Evolutionary conservation across 2,888 invertebrate species (phyloP), one percentile per base, ranked within the genome.

Genomic region (Ethmia dodecea): DNA sequence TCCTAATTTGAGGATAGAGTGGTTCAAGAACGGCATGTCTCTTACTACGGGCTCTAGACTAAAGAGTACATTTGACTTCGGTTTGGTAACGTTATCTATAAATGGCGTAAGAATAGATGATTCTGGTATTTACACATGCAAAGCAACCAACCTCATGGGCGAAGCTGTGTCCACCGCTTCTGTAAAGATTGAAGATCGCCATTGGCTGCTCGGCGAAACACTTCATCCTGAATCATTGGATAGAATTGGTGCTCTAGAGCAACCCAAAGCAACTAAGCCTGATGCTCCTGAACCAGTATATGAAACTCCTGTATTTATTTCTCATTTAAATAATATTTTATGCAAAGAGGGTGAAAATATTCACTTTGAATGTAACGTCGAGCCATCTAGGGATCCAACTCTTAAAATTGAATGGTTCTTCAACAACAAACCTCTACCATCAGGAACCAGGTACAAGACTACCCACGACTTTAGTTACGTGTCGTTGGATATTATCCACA

Each of bases 401-500:
- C 90, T 97, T 77, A 91, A 91, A 60, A 93, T 96, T 49, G 97
- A 96, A 76, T 99, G 99, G 98, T 97, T 94, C 86, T 91, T 94
- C 42, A 97, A 99, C 71, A 97, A 95, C 25, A 92, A 95, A 66
- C 93, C 95, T 8, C 78, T 99, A 38, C 94, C 94, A 47, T 91
- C 91, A 48, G 98, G 96, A 15, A 91, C 97, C 31, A 92, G 97
- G 66, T 98, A 94, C 71, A 95, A 96, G 77, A 93, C 95, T 14
- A 94, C 93, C 10, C 95, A 97, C 64, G 99, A 99, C 72, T 99
- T 99, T 74, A 99, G 99, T 37, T 97, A 94, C 63, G 95, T 98
- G 6, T 92, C 97, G 10, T 86, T 99, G 55, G 97, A 98, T 63
- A 90, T 98, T 44, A 91, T 89, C 35, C 94, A 95, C 50, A 91